phyloP scores from a whole-genome alignment of 2,113 vertebrate genomes.

The Connochaetes taurinus region DNA sequence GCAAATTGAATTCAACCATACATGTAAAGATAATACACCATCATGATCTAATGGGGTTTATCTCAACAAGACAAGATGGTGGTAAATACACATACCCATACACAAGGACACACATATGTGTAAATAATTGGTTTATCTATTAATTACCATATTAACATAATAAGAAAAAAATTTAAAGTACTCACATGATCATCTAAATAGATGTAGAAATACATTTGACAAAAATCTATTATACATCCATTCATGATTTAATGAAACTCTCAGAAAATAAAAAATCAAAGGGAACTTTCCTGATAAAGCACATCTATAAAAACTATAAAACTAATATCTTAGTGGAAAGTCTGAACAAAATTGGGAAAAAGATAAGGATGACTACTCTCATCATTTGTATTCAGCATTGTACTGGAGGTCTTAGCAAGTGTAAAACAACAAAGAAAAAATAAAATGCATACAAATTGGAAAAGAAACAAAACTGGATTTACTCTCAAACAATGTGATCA shows the following conservation, averaged over 20 bases:
- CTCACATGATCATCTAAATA: background rate
- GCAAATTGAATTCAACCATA: background rate
- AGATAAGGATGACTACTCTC: background rate
- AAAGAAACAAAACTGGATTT: background rate
- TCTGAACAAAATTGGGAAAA: background rate
- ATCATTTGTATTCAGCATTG: background rate
- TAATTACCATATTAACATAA: background rate
- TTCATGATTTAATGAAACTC: background rate
- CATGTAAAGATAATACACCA: background rate
- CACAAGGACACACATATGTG: background rate
- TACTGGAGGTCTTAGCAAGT: background rate
- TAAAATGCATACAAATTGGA: background rate
- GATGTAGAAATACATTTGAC: background rate
- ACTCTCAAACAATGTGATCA: background rate
- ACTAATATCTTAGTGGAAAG: background rate
- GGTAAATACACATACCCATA: background rate
- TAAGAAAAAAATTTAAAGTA: background rate
- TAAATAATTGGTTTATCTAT: background rate
- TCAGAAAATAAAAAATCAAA: background rate
- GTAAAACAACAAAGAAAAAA: background rate
- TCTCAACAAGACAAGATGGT: background rate
- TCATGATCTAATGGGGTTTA: background rate
- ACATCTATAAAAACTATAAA: background rate
- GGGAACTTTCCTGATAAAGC: background rate
- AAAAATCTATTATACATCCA: background rate